Evolutionary conservation across 2,888 invertebrate genomes (phyloP).

Genomic region (Hydraecia micacea): DNA sequence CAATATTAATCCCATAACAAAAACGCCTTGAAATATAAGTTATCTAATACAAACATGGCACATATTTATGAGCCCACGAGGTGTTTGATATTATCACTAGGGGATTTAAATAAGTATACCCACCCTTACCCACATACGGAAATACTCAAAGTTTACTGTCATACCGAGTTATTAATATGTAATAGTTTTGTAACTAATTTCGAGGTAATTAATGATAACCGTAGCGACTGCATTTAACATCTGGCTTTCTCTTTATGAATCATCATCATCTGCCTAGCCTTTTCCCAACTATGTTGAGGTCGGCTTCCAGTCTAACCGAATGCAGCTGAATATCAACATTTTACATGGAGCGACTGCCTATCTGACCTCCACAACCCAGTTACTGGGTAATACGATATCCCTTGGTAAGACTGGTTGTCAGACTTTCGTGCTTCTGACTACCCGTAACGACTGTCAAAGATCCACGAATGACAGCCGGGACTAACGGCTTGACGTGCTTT

Average conservation of each 20-base stretch:
- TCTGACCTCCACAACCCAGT: no score
- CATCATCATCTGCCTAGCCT: no score
- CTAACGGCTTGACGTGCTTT: no score
- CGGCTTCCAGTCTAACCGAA: no score
- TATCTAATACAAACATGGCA: constrained; percentile 12
- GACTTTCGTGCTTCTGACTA: no score
- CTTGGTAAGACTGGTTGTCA: no score
- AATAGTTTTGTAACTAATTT: constrained; percentile 66
- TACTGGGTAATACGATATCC: no score
- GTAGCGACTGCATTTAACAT: constrained; percentile 33
- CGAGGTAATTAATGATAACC: constrained; percentile 59
- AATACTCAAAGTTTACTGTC: constrained; percentile 58
- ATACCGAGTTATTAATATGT: constrained; percentile 61
- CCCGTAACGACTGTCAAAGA: no score
- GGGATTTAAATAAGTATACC: constrained; percentile 51
- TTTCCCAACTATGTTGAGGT: no score
- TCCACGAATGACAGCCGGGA: no score
- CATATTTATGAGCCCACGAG: neutral
- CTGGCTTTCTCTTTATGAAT: constrained; percentile 21
- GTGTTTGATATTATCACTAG: constrained; percentile 49
- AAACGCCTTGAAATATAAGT: constrained; percentile 18
- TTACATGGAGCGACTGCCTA: no score
- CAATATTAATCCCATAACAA: neutral
- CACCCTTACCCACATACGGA: constrained; percentile 46
- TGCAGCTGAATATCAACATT: no score